Conservation (phyloP, 2,888 invertebrate species). For the Euproctis similis region DNA sequence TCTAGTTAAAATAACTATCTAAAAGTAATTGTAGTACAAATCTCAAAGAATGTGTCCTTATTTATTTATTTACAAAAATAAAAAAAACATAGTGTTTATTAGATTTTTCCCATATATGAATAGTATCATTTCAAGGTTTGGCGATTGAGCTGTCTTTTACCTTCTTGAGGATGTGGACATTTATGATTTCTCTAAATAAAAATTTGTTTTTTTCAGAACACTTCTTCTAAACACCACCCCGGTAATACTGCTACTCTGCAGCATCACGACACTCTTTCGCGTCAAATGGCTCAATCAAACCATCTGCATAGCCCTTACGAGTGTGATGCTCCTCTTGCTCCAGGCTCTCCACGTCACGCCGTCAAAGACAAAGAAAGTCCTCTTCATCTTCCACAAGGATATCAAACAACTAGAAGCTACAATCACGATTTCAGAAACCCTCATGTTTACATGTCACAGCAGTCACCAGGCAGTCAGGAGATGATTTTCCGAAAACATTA, state of each 20-base stretch:
- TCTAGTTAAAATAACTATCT: too few relatives aligned
- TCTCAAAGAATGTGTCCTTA: too few relatives aligned
- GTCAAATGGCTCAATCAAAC: conserved; percentile 61
- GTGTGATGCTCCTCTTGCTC: conserved; percentile 57
- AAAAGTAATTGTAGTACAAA: too few relatives aligned
- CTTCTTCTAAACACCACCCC: conserved; percentile 87
- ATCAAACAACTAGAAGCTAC: conserved; percentile 64
- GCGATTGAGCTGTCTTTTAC: conserved; percentile 35
- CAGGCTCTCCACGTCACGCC: conserved; percentile 65
- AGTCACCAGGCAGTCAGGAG: conserved; percentile 64
- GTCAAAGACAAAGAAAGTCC: conserved; percentile 63
- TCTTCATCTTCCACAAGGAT: conserved; percentile 57
- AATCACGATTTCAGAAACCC: conserved; percentile 68
- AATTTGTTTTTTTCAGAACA: conserved; percentile 87
- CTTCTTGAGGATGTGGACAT: too few relatives aligned
- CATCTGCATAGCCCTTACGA: conserved; percentile 76
- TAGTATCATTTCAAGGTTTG: conserved; percentile 10
- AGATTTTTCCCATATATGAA: too few relatives aligned
- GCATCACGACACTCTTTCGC: conserved; percentile 77
- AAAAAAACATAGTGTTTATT: too few relatives aligned
- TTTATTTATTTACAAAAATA: too few relatives aligned
- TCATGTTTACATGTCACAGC: conserved; percentile 67
- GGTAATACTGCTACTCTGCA: conserved; percentile 80
- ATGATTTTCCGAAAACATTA: conserved; percentile 68
- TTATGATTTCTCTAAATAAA: conserved; percentile 5